Percentiles rank a stretch among this genome's conserved stretches.
These are phyloP conservation scores for Drosophila differens DNA, from an alignment of 2,888 invertebrate genomes.

Conservation along the genomic window DNA sequence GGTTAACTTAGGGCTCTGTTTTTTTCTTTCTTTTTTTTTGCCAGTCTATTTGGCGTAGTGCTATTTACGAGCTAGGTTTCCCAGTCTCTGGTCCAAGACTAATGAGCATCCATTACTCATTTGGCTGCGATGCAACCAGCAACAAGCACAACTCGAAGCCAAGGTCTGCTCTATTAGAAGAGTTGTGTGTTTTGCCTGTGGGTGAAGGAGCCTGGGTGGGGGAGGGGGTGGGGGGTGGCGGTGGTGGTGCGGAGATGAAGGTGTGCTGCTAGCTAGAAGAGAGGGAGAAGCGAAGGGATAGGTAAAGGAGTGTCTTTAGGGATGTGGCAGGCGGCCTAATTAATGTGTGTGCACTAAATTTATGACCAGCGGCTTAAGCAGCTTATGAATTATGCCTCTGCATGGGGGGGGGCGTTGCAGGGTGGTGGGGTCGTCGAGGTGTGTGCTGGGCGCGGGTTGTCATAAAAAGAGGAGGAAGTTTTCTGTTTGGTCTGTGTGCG, in stretches of 20 bases:
- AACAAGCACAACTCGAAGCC: slow-evolving; percentile 14
- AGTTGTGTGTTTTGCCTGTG: slow-evolving; percentile 19
- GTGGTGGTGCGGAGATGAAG: not conserved
- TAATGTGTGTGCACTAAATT: slow-evolving; percentile 75
- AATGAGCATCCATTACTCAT: slow-evolving; percentile 74
- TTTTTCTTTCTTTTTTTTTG: not conserved
- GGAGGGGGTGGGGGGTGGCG: not conserved
- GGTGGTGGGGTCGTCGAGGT: not conserved
- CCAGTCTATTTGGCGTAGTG: slow-evolving; percentile 12
- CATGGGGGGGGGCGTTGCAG: not conserved
- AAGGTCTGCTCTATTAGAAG: slow-evolving; percentile 45
- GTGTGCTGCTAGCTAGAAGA: not conserved
- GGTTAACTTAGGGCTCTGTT: not conserved
- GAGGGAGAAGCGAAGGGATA: not conserved
- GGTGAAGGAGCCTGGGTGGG: not conserved
- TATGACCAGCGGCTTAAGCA: slow-evolving; percentile 75
- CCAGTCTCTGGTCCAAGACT: slow-evolving; percentile 60
- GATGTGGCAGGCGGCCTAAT: slow-evolving; percentile 63
- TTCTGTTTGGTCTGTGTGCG: slow-evolving; percentile 40
- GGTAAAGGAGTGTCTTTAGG: slow-evolving; percentile 40
- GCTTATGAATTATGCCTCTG: slow-evolving; percentile 74
- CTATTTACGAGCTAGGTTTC: slow-evolving; percentile 36
- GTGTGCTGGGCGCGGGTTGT: slow-evolving; percentile 6
- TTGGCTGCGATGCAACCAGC: slow-evolving; percentile 22
- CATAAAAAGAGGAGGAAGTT: not conserved